These are phyloP conservation scores for Octopus sinensis DNA, from an alignment of 1,140 invertebrate species.

Conservation along the genomic window DNA sequence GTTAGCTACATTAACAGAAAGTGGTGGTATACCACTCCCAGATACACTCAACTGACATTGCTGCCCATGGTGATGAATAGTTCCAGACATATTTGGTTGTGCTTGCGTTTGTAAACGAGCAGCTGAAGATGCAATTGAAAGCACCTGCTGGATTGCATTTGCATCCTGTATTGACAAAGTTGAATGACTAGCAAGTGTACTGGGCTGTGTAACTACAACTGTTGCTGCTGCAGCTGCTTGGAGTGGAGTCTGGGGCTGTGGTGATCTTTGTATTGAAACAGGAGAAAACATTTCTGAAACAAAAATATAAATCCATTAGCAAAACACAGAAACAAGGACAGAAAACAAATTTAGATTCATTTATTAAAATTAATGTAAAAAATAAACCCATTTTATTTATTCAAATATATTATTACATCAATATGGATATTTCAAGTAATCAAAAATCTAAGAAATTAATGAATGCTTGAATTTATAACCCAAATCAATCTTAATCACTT, in stretches of 20 bases:
- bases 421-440: not conserved
- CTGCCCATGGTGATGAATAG: slow-evolving; percentile 51
- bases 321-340: not conserved
- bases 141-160: not conserved
- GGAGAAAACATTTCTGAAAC: not conserved
- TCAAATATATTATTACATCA: not conserved
- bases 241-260: not conserved
- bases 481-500: too few relatives aligned
- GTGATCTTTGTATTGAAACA: not conserved
- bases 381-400: not conserved
- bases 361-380: not conserved
- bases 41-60: slow-evolving; percentile 27
- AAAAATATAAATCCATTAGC: not conserved
- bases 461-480: too few relatives aligned
- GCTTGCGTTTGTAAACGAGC: not conserved
- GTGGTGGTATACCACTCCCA: slow-evolving; percentile 32
- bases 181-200: slow-evolving; percentile 4
- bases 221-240: not conserved
- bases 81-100: slow-evolving; percentile 34
- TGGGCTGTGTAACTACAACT: not conserved
- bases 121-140: not conserved
- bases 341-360: not conserved
- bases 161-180: slow-evolving; percentile 11
- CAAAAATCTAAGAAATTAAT: not conserved
- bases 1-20: slow-evolving; percentile 32